A percentile compares a stretch with the other conserved stretches of the same genome.
Conservation (phyloP, 2,113 vertebrate genomes). For the Agelaius phoeniceus region DNA sequence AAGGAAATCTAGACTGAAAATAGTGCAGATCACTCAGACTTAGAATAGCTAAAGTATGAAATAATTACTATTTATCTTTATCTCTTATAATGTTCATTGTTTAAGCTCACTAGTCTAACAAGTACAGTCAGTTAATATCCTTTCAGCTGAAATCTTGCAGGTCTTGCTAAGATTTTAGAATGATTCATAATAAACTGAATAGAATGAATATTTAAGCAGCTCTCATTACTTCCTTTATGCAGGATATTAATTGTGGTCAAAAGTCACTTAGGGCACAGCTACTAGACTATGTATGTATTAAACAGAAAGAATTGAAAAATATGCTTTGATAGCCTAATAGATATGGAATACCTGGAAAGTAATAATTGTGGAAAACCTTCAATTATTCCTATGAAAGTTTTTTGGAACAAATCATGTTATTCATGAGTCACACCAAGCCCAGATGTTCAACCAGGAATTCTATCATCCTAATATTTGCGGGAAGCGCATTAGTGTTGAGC, state of each 20-base stretch:
- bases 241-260: neutral
- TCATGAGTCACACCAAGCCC: neutral
- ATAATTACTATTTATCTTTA: neutral
- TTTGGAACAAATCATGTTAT: neutral
- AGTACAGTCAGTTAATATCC: neutral
- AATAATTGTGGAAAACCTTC: neutral
- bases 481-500: neutral
- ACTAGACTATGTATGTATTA: neutral
- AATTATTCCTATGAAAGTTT: neutral
- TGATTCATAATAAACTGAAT: neutral
- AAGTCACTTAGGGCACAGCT: neutral
- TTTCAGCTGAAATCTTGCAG: neutral
- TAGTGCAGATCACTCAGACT: fast-evolving
- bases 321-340: neutral
- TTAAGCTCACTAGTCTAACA: neutral
- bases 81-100: neutral
- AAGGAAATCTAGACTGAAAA: neutral
- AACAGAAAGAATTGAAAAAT: neutral
- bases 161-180: neutral
- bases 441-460: neutral
- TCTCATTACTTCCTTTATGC: neutral
- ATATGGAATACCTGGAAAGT: neutral
- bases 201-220: neutral
- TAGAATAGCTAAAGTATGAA: neutral
- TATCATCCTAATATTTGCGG: neutral